phyloP scores from a whole-genome alignment of 2,113 vertebrate genomes.

The Rissa tridactyla region DNA sequence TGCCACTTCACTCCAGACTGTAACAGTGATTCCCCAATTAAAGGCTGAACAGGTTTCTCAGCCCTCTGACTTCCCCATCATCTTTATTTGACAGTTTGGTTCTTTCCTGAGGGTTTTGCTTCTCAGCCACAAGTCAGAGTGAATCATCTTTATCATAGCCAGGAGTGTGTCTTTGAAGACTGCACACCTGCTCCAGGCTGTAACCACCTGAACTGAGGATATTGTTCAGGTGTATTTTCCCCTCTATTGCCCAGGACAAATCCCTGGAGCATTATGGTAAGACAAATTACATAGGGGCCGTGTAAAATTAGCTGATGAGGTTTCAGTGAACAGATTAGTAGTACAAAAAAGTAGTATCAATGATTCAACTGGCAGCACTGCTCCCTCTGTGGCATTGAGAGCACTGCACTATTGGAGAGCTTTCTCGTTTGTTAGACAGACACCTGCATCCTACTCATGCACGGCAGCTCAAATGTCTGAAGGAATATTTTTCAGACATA shows the following conservation, averaged over 20 bases:
- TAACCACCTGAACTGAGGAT: background rate
- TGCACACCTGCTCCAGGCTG: background rate
- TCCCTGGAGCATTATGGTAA: background rate
- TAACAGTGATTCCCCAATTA: background rate
- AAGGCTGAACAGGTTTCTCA: background rate
- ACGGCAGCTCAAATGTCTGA: background rate
- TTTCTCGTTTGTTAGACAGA: background rate
- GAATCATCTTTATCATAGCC: background rate
- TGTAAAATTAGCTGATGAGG: background rate
- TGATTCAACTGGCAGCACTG: background rate
- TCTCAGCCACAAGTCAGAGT: background rate
- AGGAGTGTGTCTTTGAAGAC: background rate
- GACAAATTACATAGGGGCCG: background rate
- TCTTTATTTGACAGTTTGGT: background rate
- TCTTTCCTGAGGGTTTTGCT: background rate
- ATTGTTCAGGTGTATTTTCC: background rate
- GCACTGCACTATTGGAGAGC: background rate
- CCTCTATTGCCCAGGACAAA: background rate
- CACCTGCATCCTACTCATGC: background rate
- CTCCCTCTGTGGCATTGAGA: background rate
- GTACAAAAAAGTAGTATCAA: background rate
- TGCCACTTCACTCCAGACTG: background rate
- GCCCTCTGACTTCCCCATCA: background rate
- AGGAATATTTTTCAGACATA: background rate
- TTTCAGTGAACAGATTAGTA: background rate